Conservation (phyloP, 2,113 vertebrate species). For the Clinocottus analis region DNA sequence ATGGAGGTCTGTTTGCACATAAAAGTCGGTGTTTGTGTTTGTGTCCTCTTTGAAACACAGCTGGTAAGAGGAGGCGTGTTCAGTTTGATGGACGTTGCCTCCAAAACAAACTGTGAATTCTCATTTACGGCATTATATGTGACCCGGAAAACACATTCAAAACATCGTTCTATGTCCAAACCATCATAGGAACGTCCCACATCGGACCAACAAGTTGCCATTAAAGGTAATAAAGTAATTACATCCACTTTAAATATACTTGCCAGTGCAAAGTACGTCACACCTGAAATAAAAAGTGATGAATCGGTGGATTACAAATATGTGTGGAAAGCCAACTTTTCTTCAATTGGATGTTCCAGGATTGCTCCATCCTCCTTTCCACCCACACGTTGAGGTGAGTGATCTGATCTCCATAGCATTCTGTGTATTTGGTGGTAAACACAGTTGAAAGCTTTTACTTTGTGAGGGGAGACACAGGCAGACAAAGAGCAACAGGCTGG, state of each 20-base stretch:
- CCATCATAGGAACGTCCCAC: too few relatives aligned
- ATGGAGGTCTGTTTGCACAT: slow-evolving; percentile 13
- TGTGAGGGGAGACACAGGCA: not conserved
- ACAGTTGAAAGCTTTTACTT: slow-evolving; percentile 3
- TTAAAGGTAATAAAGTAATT: not conserved
- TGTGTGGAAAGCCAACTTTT: not conserved
- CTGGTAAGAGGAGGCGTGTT: not conserved
- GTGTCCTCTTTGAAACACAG: not conserved
- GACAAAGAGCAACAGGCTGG: slow-evolving; percentile 36
- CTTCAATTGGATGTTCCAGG: not conserved
- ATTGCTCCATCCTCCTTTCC: not conserved
- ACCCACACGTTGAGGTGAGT: slow-evolving; percentile 24
- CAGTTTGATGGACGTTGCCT: not conserved
- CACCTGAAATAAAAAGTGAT: not conserved
- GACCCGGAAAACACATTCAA: not conserved
- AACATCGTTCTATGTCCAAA: not conserved
- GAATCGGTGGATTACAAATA: not conserved
- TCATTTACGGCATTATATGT: not conserved
- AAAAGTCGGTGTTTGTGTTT: slow-evolving; percentile 8
- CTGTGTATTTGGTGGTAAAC: slow-evolving; percentile 55
- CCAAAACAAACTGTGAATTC: not conserved
- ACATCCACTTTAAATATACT: not conserved
- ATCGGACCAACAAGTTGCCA: not conserved
- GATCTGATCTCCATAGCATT: slow-evolving; percentile 52
- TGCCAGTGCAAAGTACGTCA: not conserved